These are phyloP conservation scores for Merodon equestris DNA, from an alignment of 2,888 invertebrate genomes.

Conservation along the genomic window DNA sequence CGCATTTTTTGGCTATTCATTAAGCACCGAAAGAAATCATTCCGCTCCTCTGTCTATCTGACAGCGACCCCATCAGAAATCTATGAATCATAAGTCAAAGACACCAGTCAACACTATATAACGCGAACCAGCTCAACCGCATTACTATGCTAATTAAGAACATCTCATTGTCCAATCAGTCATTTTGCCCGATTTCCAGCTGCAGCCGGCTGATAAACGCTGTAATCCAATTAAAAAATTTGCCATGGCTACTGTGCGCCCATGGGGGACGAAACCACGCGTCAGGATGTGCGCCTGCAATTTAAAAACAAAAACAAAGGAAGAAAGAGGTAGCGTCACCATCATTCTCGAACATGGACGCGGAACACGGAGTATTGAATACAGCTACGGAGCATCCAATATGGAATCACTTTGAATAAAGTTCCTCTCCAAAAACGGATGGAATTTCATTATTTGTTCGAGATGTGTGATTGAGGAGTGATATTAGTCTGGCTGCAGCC, in stretches of 20 bases:
- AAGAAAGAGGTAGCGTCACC: background rate
- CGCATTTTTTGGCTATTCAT: too few species aligned
- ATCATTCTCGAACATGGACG: slow-evolving; percentile 45
- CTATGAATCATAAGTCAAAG: too few species aligned
- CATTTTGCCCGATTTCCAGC: slow-evolving; percentile 48
- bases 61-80: too few species aligned
- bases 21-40: too few species aligned
- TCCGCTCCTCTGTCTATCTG: too few species aligned
- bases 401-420: slow-evolving; percentile 42
- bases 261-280: slow-evolving; percentile 4
- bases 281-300: slow-evolving; percentile 8
- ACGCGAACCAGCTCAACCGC: slow-evolving; percentile 15
- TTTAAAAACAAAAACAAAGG: slow-evolving; percentile 20
- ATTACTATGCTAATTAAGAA: slow-evolving; percentile 66
- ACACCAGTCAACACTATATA: too few species aligned
- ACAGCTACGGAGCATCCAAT: background rate
- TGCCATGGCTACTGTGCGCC: slow-evolving; percentile 33
- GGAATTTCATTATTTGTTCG: slow-evolving; percentile 58
- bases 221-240: slow-evolving; percentile 68
- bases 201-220: slow-evolving; percentile 54
- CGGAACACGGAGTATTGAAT: slow-evolving; percentile 1
- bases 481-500: slow-evolving; percentile 18
- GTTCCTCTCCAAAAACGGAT: slow-evolving; percentile 53
- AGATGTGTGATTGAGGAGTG: slow-evolving; percentile 27
- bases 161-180: slow-evolving; percentile 60